Evolutionary conservation across 2,888 invertebrate species (phyloP), one percentile per base, ranked within the genome.

Genomic region (Alviniconcha strummeri): DNA sequence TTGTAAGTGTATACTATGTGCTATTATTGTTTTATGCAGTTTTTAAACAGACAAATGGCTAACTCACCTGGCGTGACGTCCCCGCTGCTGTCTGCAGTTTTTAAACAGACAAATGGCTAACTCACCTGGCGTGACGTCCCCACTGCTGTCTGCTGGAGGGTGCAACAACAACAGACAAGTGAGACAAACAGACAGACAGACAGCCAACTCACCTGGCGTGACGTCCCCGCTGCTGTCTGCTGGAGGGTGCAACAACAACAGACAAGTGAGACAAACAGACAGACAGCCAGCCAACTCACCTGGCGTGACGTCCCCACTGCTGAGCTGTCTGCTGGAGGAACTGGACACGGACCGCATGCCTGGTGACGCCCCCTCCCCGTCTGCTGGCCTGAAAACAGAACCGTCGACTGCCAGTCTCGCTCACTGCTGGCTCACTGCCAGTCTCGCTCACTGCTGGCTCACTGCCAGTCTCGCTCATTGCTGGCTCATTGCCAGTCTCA

Each of bases 301-400:
- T 52, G 60, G 64, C 1, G 60, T 78, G n/a, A 78, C 52, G 19
- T 78, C 78, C 9, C 78, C 78, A 11, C 60, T 57, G 57, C 13
- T 78, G 57, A 78, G 52, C 64, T 78, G 78, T 15, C 64, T 78
- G 78, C 64, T 78, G 55, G 67, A 69, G 36, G 64, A 9, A 55
- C 69, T 80, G 80, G 80, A 80, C 67, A 80, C 55, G 17, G 80
- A 80, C 7, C 69, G 17, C 54, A 80, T 52, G n/a, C 67, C 69
- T 7, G 80, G 69, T 5, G 80, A 67, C 0, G 80, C 67, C 60
- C 67, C 80, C 13, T 78, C 60, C n/a, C 76, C n/a, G 5, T 77
- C 57, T 15, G 13, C 57, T 9, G 57, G 5, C 57, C 76, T 77
- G 57, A 13, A 77, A 64, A 69, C 17, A 77, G 55, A 75, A 15